Percentiles rank a stretch among this genome's conserved stretches.
These are phyloP conservation scores for Alauda arvensis DNA, from an alignment of 2,797 vertebrate genomes.

Conservation along the genomic window DNA sequence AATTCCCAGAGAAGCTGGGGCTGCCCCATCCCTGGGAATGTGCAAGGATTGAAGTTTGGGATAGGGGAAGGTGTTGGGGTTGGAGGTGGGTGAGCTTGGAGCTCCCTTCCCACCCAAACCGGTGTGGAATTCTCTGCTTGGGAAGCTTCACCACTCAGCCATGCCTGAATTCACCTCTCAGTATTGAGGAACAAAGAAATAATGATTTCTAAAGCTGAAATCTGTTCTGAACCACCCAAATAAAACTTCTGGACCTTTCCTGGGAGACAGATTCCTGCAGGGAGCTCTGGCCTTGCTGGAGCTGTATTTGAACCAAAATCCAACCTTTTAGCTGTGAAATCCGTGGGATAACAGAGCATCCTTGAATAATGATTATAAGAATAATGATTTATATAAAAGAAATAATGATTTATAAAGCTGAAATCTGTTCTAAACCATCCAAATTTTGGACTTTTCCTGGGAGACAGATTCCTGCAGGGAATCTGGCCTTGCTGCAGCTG, in stretches of 20 bases:
- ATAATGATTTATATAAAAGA: no score
- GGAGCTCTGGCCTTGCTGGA: not conserved
- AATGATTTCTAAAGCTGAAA: fast-evolving
- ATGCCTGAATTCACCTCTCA: not conserved
- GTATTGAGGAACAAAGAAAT: not conserved
- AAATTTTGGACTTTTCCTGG: no score
- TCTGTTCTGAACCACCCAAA: not conserved
- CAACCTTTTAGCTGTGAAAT: not conserved
- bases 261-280: not conserved
- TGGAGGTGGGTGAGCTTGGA: not conserved
- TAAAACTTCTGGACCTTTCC: fast-evolving
- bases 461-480: no score
- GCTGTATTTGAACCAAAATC: not conserved
- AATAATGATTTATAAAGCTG: no score
- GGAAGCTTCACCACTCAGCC: not conserved
- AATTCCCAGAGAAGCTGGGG: not conserved
- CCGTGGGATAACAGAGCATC: fast-evolving
- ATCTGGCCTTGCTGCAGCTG: no score
- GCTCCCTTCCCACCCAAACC: not conserved
- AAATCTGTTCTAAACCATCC: no score
- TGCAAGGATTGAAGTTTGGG: fast-evolving
- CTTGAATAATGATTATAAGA: no score
- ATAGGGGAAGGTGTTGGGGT: no score
- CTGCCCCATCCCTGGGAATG: not conserved
- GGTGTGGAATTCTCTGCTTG: not conserved